A percentile compares a stretch with the other conserved stretches of the same genome.
Evolutionary conservation across 2,113 vertebrate genomes (phyloP).

Genomic region (Pontoporia blainvillei): DNA sequence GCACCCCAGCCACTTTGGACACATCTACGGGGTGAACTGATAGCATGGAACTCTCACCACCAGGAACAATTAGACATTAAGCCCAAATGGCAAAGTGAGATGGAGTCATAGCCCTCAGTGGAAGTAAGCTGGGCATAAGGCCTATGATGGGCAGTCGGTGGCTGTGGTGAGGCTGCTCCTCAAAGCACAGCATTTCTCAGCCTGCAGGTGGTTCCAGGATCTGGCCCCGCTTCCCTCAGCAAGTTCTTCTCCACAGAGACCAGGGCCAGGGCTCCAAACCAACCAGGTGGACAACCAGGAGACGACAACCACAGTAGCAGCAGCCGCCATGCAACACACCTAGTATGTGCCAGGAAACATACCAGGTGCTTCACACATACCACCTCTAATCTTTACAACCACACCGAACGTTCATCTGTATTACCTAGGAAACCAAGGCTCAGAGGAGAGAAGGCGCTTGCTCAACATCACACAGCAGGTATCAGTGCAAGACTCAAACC

Average conservation of each 20-base stretch:
- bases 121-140: neutral
- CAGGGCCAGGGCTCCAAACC: neutral
- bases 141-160: no score
- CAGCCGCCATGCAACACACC: neutral
- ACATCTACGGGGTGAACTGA: neutral
- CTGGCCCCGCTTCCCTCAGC: neutral
- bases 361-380: neutral
- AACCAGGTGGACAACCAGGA: neutral
- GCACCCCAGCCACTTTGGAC: no score
- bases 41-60: neutral
- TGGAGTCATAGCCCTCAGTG: neutral
- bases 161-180: neutral
- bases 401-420: neutral
- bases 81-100: neutral
- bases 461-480: neutral
- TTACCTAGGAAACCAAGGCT: neutral
- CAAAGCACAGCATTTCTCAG: neutral
- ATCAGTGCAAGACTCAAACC: neutral
- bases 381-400: neutral
- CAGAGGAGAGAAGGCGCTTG: neutral
- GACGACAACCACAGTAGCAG: fast-evolving
- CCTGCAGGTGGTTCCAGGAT: neutral
- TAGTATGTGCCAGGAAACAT: neutral
- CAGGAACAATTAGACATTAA: neutral
- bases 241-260: neutral